phyloP scores from a whole-genome alignment of 1,140 invertebrate species.

The Kradibia gibbosae region DNA sequence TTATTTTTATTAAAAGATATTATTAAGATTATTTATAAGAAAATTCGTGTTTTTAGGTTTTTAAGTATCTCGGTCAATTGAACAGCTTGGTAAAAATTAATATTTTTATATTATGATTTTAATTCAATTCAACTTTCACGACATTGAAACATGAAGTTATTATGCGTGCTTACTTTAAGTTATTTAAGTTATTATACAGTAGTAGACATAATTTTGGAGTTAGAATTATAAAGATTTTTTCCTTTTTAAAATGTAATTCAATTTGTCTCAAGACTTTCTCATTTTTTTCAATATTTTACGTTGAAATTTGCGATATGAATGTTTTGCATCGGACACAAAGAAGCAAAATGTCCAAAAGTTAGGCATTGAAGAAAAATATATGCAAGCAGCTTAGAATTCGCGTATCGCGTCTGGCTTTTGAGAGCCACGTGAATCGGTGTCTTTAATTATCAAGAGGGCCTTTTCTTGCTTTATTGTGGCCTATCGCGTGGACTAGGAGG shows the following conservation, averaged over 20 bases:
- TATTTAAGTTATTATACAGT: no score
- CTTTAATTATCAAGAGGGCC: constrained; percentile 66
- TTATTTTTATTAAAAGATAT: neutral
- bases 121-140: constrained; percentile 18
- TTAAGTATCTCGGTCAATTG: neutral
- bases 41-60: neutral
- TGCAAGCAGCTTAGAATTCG: constrained; percentile 45
- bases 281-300: constrained; percentile 10
- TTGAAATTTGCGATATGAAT: constrained; percentile 14
- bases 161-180: no score
- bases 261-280: constrained; percentile 8
- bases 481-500: no score
- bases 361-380: constrained; percentile 39
- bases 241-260: constrained; percentile 25
- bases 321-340: constrained; percentile 31
- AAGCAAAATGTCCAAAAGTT: constrained; percentile 15
- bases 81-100: neutral
- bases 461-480: constrained; percentile 60
- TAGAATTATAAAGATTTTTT: constrained; percentile 23
- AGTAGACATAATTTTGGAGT: constrained; percentile 27
- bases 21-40: neutral
- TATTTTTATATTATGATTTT: constrained; percentile 31
- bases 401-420: constrained; percentile 62
- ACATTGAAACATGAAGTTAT: constrained; percentile 20
- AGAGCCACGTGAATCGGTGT: constrained; percentile 64